Conservation (phyloP, 2,888 invertebrate species). For the Sarcophaga carnaria region DNA sequence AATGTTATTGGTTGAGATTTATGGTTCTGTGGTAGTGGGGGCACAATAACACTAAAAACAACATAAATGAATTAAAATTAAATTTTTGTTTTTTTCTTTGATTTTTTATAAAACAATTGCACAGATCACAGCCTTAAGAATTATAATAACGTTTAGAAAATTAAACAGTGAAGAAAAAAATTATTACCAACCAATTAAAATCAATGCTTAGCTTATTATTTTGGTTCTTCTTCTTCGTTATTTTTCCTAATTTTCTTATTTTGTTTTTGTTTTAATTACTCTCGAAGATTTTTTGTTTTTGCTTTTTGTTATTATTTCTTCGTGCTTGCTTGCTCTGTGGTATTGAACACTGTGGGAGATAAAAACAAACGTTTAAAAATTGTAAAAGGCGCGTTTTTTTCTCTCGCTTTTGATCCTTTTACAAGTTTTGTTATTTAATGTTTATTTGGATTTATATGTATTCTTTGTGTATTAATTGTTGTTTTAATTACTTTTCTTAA, state of each 20-base stretch:
- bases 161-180: constrained; percentile 1
- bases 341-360: constrained; percentile 10
- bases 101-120: constrained; percentile 7
- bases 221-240: constrained; percentile 2
- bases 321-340: not conserved
- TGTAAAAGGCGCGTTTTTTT: constrained; percentile 50
- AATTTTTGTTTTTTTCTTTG: not conserved
- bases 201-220: constrained; percentile 3
- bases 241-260: not conserved
- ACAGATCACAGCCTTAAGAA: constrained; percentile 7
- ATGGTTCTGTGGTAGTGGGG: not conserved
- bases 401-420: not conserved
- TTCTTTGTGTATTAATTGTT: constrained; percentile 10
- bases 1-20: not conserved
- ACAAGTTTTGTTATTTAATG: not conserved
- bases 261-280: constrained; percentile 25
- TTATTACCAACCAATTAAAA: constrained; percentile 28
- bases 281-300: constrained; percentile 12
- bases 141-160: not conserved
- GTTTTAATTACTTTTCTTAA: constrained; percentile 20
- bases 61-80: not conserved
- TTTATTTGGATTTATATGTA: not conserved
- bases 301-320: not conserved
- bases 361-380: not conserved
- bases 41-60: not conserved